Base-by-base conservation (phyloP, 2,113 vertebrate genomes). In the Promerops cafer region DNA sequence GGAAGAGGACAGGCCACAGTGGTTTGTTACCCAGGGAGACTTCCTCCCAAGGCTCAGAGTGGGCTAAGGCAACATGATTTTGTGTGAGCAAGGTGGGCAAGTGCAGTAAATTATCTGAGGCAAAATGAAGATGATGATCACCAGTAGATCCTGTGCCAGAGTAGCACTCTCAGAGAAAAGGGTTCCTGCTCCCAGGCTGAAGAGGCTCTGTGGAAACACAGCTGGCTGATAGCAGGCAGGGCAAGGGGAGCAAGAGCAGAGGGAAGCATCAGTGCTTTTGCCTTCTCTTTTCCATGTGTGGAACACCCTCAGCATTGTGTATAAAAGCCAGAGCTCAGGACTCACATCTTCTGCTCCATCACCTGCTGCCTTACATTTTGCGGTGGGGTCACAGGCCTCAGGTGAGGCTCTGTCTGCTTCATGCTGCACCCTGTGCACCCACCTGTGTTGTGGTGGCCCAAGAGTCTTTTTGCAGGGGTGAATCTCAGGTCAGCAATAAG, bases 401-500 rank as follows among this genome's bases (percentile, higher is more conserved):
- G 18, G 45, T 2, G 6, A 42, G 33, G 19, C 6, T 27, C 74
- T 71, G 22, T 42, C 47, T 39, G 26, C 45, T 68, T 50, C 0
- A 0, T 37, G 27, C 33, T 63, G 21, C 30, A 35, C 8, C 11
- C 22, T 0, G 2, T 83, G 61, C 26, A 76, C 47, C 26, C 47
- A 13, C 14, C 22, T 35, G 16, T 68, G 47, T n/a, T 82, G 39
- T 76, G 37, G 22, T 65, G 47, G 42, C 54, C 24, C 33, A 12
- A 1, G 0, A 13, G 5, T 72, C 19, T 42, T 57, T 30, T 44
- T 76, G 24, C 37, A 65, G 33, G 17, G 3, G 11, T 45, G 54
- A 11, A 0, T 7, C 24, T 49, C 42, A 68, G 47, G 19, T 70
- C 52, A 83, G 2, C 3, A 6, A 1, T 27, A 10, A 57, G 9